Percentiles rank a stretch among this genome's conserved stretches.
Conservation (phyloP, 2,113 vertebrate species). For the Atlantisia rogersi region DNA sequence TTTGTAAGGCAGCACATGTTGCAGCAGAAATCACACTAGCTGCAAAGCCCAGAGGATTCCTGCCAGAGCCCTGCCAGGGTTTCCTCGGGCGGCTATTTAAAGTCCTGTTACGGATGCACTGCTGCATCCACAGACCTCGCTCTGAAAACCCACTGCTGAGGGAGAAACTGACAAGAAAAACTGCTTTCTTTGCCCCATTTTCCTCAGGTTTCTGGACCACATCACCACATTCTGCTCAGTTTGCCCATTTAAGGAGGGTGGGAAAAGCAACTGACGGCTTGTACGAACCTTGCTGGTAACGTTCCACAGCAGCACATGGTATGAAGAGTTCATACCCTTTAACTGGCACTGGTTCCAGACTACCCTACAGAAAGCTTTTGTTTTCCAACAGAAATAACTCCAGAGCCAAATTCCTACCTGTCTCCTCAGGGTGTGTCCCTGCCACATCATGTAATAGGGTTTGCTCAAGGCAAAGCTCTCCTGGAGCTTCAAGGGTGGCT, state of each 20-base stretch:
- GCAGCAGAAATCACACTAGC: neutral
- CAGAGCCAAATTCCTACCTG: conserved; percentile 7
- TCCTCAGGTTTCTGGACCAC: neutral
- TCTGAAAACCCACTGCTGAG: neutral
- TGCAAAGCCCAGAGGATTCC: neutral
- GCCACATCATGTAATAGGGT: neutral
- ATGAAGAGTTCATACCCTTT: neutral
- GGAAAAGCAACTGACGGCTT: neutral
- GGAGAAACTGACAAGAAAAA: neutral
- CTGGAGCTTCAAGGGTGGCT: neutral
- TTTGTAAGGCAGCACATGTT: neutral
- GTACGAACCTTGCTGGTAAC: rapidly evolving
- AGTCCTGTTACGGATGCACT: rapidly evolving
- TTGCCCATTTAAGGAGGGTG: neutral
- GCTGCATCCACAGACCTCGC: neutral
- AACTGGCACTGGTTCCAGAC: neutral
- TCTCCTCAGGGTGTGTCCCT: neutral
- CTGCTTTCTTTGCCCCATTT: rapidly evolving
- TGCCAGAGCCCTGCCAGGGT: neutral
- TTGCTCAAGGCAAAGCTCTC: neutral
- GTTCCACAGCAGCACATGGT: neutral
- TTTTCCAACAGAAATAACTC: neutral
- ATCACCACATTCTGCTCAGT: rapidly evolving
- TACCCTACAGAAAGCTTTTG: conserved; percentile 17
- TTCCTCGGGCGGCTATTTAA: neutral